A percentile compares a stretch with the other conserved stretches of the same genome.
Evolutionary conservation across 2,113 vertebrate genomes (phyloP).

Genomic region (rat (Rattus norvegicus)): DNA sequence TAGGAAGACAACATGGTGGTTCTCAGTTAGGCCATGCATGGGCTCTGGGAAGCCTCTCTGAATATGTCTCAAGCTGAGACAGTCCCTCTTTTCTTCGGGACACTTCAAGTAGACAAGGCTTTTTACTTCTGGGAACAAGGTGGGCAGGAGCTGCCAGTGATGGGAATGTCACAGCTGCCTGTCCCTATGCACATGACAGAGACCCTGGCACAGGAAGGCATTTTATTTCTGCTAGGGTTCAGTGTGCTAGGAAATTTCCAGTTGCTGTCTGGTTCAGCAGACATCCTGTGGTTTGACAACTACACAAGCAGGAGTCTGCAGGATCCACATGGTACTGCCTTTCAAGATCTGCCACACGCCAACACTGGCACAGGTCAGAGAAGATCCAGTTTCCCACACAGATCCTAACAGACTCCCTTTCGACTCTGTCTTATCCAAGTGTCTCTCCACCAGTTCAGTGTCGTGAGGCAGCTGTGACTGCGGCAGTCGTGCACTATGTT

Average conservation of each 20-base stretch:
- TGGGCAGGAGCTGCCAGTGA: not conserved
- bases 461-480: not conserved
- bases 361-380: not conserved
- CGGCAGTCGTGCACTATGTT: rapidly evolving
- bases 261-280: rapidly evolving
- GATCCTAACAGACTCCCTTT: not conserved
- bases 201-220: rapidly evolving
- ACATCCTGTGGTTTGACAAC: rapidly evolving
- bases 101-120: not conserved
- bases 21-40: not conserved
- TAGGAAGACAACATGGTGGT: not conserved
- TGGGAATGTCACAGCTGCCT: rapidly evolving
- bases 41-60: not conserved
- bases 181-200: rapidly evolving
- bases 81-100: not conserved
- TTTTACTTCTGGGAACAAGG: rapidly evolving
- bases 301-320: rapidly evolving
- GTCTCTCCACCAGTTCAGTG: not conserved
- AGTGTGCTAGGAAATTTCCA: too few relatives aligned
- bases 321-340: rapidly evolving
- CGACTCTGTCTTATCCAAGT: not conserved
- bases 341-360: rapidly evolving
- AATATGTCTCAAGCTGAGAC: not conserved
- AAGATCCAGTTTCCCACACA: not conserved
- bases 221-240: rapidly evolving